A percentile compares a stretch with the other conserved stretches of the same genome.
These are phyloP conservation scores for Anolis sagrei DNA, from an alignment of 2,113 vertebrate species.

Conservation along the genomic window DNA sequence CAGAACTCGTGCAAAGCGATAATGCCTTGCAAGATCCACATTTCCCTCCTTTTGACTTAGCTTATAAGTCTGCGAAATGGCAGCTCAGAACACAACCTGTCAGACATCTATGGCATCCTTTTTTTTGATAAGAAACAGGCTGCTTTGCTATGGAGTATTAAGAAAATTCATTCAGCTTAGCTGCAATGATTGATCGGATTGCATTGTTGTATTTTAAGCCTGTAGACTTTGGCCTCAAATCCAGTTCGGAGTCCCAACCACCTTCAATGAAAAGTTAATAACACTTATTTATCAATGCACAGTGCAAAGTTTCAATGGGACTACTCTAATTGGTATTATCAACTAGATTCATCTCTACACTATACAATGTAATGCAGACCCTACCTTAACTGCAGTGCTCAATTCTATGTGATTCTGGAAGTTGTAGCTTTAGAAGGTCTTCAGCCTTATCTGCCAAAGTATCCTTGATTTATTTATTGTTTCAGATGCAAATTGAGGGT, in stretches of 20 bases:
- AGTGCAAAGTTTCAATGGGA: neutral
- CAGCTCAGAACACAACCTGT: neutral
- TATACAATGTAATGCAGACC: no score
- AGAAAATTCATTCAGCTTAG: neutral
- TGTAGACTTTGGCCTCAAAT: neutral
- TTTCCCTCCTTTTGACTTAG: neutral
- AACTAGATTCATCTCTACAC: neutral
- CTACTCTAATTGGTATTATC: neutral
- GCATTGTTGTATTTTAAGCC: neutral
- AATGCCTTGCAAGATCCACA: neutral
- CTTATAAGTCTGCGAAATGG: neutral
- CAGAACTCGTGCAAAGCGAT: neutral
- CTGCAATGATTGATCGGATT: neutral
- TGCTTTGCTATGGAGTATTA: neutral
- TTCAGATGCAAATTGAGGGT: no score
- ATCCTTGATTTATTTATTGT: no score
- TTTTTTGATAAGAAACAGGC: neutral
- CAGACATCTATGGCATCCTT: neutral
- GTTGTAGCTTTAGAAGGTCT: no score
- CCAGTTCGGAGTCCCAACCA: no score
- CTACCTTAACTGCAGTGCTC: no score
- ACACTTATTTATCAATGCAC: neutral
- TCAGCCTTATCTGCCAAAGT: no score
- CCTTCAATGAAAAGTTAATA: no score
- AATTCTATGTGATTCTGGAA: no score